phyloP scores from a whole-genome alignment of 2,888 invertebrate genomes.

The Lycophotia porphyrea region DNA sequence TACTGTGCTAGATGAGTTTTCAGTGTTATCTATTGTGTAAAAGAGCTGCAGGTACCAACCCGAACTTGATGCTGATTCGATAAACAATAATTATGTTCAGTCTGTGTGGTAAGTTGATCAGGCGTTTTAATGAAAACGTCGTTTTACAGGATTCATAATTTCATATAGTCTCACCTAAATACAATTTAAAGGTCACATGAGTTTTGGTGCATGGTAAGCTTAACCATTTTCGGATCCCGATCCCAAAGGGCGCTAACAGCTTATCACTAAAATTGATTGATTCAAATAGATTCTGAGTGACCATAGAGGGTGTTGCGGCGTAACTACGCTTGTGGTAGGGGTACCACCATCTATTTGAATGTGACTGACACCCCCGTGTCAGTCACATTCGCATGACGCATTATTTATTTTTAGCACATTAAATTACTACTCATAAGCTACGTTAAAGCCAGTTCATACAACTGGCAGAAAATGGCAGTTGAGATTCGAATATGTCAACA shows the following conservation, averaged over 20 bases:
- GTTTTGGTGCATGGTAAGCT: not conserved
- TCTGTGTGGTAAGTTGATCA: not conserved
- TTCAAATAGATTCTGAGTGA: not conserved
- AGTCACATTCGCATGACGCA: not conserved
- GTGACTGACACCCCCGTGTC: no score
- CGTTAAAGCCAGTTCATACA: not conserved
- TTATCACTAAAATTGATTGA: not conserved
- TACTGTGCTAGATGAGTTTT: slow-evolving; percentile 38
- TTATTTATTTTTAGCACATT: not conserved
- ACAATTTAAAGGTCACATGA: not conserved
- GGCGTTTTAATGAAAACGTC: not conserved
- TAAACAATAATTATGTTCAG: not conserved
- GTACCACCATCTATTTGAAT: no score
- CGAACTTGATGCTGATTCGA: not conserved
- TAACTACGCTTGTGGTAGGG: no score
- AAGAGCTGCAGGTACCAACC: not conserved
- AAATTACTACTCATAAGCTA: not conserved
- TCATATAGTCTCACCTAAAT: not conserved
- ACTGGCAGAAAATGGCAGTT: not conserved
- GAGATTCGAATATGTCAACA: not conserved
- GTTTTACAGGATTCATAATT: not conserved
- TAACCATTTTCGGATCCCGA: not conserved
- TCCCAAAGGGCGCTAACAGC: not conserved
- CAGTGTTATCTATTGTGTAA: not conserved
- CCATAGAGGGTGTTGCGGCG: not conserved